Conservation (phyloP, 2,113 vertebrate species). For the Nannobrachium achirus region DNA sequence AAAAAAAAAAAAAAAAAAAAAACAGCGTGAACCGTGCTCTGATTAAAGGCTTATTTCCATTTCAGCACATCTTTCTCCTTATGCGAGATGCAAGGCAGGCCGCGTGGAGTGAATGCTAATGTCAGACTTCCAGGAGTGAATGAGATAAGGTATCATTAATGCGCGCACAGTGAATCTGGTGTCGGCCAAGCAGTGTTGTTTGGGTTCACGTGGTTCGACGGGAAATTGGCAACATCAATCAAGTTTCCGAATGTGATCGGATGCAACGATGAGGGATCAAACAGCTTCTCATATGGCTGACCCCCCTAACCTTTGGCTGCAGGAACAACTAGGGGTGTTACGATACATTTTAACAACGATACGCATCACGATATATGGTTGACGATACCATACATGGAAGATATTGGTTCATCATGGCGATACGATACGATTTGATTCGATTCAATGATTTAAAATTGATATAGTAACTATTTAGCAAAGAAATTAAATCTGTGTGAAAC, state of each 20-base stretch:
- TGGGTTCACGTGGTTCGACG: background rate
- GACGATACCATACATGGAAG: no score
- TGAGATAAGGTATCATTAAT: background rate
- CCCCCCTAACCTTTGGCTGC: background rate
- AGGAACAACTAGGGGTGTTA: no score
- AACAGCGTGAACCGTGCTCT: constrained; percentile 22
- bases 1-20: no score
- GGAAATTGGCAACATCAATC: constrained; percentile 45
- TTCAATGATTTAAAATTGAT: no score
- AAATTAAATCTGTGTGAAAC: no score
- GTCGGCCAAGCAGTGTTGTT: constrained; percentile 25
- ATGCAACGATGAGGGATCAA: background rate
- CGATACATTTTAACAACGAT: no score
- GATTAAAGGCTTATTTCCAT: constrained; percentile 16
- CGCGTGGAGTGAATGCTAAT: constrained; percentile 29
- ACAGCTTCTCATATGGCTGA: background rate
- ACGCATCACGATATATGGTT: no score
- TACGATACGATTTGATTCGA: no score
- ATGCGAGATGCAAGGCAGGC: background rate
- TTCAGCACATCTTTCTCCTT: constrained; percentile 8
- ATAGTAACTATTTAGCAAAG: no score
- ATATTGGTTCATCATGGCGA: no score
- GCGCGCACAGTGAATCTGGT: background rate
- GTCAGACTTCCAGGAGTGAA: background rate
- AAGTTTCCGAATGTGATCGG: constrained; percentile 10